Conservation (phyloP, 1,140 invertebrate species). For the Eubasilissa regina region DNA sequence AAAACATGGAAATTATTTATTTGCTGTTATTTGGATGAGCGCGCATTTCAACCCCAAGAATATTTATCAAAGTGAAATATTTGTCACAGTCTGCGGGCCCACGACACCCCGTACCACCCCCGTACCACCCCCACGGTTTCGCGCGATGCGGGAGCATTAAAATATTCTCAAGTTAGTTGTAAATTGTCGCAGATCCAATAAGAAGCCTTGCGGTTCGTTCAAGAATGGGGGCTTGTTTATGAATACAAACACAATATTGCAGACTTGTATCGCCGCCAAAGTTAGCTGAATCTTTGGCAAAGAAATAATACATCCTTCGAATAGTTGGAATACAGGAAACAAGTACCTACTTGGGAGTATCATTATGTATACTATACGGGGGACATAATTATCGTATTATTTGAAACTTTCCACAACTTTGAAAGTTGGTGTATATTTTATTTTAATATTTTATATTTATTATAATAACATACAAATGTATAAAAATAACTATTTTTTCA, state of each 20-base stretch:
- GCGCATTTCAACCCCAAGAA: conserved; percentile 14
- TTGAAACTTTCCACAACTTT: too few relatives aligned
- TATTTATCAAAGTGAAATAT: conserved; percentile 28
- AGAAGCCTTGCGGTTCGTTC: conserved; percentile 42
- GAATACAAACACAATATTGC: conserved; percentile 34
- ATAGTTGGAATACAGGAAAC: too few relatives aligned
- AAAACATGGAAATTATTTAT: conserved; percentile 15
- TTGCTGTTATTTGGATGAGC: conserved; percentile 3
- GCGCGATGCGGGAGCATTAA: conserved; percentile 41
- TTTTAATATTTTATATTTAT: too few relatives aligned
- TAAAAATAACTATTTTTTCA: too few relatives aligned
- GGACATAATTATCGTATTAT: too few relatives aligned
- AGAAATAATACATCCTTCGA: not conserved
- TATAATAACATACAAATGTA: too few relatives aligned
- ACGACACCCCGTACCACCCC: too few relatives aligned
- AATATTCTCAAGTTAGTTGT: conserved; percentile 41
- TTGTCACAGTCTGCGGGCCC: conserved; percentile 40
- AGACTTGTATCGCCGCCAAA: conserved; percentile 13
- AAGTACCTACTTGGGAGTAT: too few relatives aligned
- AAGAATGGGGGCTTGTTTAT: conserved; percentile 38
- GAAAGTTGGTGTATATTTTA: too few relatives aligned
- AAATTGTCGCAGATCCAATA: conserved; percentile 50
- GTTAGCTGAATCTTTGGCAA: conserved; percentile 26
- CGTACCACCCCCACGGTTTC: too few relatives aligned
- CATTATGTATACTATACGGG: too few relatives aligned